Base-by-base conservation (phyloP, 2,888 invertebrate species). In the Salticus scenicus region DNA sequence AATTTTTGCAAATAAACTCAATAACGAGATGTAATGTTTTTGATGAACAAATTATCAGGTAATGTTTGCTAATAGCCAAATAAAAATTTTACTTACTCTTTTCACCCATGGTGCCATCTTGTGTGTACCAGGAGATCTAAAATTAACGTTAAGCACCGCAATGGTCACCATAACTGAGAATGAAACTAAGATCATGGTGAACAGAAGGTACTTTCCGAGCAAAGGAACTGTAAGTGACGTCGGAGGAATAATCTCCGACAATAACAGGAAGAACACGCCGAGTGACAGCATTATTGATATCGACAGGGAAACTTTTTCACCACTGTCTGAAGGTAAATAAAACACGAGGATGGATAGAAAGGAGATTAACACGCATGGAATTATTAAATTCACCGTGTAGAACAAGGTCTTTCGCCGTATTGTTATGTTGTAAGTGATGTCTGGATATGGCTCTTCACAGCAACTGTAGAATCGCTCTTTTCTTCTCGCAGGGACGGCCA, bases 191-290 rank as follows among this genome's bases (percentile, higher is more conserved):
- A 97, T 96, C 98, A 98, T 98, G 88, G 98, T 98, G 93, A 98
- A 98, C 89, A 98, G 94, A 84, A 98, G 94, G 92, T 99, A 99
- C 93, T 99, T 98, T 90, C 97, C 97, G 88, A 97, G 94, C 90
- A 97, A 93, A 47, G 97, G 97, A 88, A 97, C 96, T 84, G 97
- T 98, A 90, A 99, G 93, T 79, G 98, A 98, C 14, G 99, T 99
- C 87, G 99, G 99, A 85, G 99, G 99, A 92, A 99, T 99, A 92
- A 99, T 98, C 94, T 97, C 97, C 88, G 98, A 98, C 92, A 99
- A 93, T 90, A 99, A 94, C 91, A 99, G 94, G 94, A 99, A 99
- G 94, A 99, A 99, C 93, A 99, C 98, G 91, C 98, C 99, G 91
- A 99, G 94, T 88, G 99, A 98, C 90, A 99, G 96, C 90, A 99